A percentile compares a stretch with the other conserved stretches of the same genome.
These are phyloP conservation scores for Epinotia demarniana DNA, from an alignment of 2,888 invertebrate genomes.

Conservation along the genomic window DNA sequence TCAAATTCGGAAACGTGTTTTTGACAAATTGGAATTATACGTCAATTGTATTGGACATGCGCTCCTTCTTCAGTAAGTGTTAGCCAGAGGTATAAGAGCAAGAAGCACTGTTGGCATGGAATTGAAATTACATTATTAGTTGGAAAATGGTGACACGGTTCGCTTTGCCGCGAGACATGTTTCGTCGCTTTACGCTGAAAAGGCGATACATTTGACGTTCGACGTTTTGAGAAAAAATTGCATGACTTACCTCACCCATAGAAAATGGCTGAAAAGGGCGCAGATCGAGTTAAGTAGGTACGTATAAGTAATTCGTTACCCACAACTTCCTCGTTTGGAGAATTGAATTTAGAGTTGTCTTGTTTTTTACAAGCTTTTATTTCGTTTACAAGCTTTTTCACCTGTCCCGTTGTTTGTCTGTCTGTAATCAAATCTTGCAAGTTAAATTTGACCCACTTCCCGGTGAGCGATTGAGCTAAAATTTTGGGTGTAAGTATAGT, in stretches of 20 bases:
- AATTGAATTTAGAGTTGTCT: neutral
- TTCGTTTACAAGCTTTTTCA: too few relatives aligned
- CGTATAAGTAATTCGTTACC: slow-evolving; percentile 22
- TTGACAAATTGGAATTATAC: neutral
- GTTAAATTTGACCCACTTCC: too few relatives aligned
- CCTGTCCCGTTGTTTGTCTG: too few relatives aligned
- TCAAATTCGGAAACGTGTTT: neutral
- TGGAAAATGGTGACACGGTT: slow-evolving; percentile 67
- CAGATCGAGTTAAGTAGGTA: slow-evolving; percentile 45
- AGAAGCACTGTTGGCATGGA: neutral
- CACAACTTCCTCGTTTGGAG: neutral
- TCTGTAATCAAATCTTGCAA: too few relatives aligned
- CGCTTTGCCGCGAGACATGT: slow-evolving; percentile 67
- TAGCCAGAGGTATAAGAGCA: neutral
- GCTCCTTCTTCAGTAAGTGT: neutral
- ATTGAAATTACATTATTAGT: neutral
- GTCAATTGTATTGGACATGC: neutral
- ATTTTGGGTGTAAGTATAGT: too few relatives aligned
- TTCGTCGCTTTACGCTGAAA: slow-evolving; percentile 71
- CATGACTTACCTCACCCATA: slow-evolving; percentile 60
- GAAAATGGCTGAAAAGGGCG: slow-evolving; percentile 59
- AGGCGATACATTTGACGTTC: slow-evolving; percentile 58
- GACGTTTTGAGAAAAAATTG: slow-evolving; percentile 63
- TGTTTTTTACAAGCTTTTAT: too few relatives aligned
- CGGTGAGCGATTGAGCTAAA: too few relatives aligned